Evolutionary conservation across 2,888 invertebrate species (phyloP), one percentile per base, ranked within the genome.

Genomic region (Amaurobius ferox): DNA sequence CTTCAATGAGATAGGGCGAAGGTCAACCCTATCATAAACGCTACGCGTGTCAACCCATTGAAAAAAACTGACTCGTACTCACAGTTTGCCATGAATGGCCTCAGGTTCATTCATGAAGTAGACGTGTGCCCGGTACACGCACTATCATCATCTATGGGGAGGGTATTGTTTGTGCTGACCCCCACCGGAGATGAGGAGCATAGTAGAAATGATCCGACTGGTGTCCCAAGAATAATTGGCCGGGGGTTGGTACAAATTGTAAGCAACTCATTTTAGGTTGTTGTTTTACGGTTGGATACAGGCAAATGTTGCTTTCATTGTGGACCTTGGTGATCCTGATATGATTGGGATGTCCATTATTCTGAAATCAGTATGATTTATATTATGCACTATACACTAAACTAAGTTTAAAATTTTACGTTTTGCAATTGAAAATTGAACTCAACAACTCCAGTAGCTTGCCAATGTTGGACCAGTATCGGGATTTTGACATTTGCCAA

Each of bases 21-120:
- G 81, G 81, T 83, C 81, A 76, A 39, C 44, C 67, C 68, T 74
- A 80, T 80, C 74, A 74, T 80, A 80, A 79, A 74, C 64, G 70
- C n/a, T 61, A 83, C 81, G 81, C 81, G 81, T 83, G 81, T 76
- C 81, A 55, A 32, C 64, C 66, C 79, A 73, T 44, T 67, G 30
- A 40, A 32, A 35, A 26, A 11, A 19, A 66, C 30, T 32, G 32
- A 30, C 32, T 19, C 29, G 66, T 32, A 35, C 66, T 32, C 32
- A n/a, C n/a, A n/a, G 13, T 19, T 19, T 19, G 32, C 30, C 30
- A 40, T 71, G 71, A 77, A 68, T 77, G 70, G 68, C 40, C 62
- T 35, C 19, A 29, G 26, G 55, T 72, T 61, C 79, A 72, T 79
- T 79, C 72, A 48, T n/a, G 44, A 23, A 44, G 11, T 7, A 6